phyloP scores from a whole-genome alignment of 2,113 vertebrate species.

The Erinaceus europaeus region DNA sequence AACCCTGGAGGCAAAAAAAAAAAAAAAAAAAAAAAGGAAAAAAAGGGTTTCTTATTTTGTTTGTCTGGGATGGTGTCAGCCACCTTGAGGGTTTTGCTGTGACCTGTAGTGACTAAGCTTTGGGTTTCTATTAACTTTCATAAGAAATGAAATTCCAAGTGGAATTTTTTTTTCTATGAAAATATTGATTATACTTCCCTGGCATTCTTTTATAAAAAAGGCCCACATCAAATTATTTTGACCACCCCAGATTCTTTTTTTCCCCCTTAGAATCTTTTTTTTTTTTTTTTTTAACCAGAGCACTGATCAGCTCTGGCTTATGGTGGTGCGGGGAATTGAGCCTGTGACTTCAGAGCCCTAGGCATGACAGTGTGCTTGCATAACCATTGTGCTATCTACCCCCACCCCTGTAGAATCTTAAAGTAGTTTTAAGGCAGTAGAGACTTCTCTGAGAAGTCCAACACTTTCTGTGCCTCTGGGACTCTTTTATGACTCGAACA shows the following conservation, averaged over 20 bases:
- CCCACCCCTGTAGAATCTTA: no score
- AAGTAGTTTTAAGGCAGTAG: no score
- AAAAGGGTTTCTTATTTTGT: neutral
- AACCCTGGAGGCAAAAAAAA: no score
- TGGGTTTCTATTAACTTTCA: no score
- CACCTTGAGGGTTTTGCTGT: neutral
- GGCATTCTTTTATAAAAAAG: slow-evolving; percentile 12
- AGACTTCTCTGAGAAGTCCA: neutral
- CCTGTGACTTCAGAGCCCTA: no score
- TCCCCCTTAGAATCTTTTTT: no score
- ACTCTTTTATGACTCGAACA: neutral
- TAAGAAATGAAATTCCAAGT: neutral
- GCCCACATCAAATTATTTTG: neutral
- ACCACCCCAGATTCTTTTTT: neutral
- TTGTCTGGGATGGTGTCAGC: neutral
- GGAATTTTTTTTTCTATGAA: slow-evolving; percentile 4
- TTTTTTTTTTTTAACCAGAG: no score
- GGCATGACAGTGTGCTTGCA: no score
- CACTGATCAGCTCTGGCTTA: no score
- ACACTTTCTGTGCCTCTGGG: neutral
- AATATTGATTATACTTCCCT: neutral
- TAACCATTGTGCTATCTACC: no score
- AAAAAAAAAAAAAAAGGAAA: no score
- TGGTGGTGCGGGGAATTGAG: no score
- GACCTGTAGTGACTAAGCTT: neutral